These are phyloP conservation scores for Diachasma alloeum DNA, from an alignment of 1,140 invertebrate genomes.

Conservation along the genomic window DNA sequence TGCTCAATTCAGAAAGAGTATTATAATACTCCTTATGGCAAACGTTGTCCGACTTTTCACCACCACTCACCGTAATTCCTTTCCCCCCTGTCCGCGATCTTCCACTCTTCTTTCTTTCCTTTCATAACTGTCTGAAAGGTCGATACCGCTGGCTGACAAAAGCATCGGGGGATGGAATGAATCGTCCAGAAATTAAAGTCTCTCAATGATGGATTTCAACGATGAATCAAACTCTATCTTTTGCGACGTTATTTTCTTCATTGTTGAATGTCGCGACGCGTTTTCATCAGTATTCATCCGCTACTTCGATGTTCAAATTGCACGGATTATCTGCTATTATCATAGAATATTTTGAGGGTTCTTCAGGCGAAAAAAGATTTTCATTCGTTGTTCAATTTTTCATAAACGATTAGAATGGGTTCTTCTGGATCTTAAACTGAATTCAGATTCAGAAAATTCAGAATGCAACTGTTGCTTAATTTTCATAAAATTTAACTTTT, in stretches of 20 bases:
- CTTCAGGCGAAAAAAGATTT: too few species aligned
- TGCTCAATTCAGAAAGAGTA: neutral
- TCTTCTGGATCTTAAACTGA: too few species aligned
- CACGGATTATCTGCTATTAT: neutral
- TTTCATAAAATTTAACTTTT: too few species aligned
- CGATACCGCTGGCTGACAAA: neutral
- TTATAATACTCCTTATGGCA: neutral
- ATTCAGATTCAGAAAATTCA: too few species aligned
- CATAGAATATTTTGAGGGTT: neutral
- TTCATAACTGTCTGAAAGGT: conserved; percentile 1
- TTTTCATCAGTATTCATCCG: neutral
- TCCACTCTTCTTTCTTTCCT: neutral
- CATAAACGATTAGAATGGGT: too few species aligned
- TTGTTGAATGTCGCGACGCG: neutral
- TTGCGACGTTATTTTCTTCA: neutral
- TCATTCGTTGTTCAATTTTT: too few species aligned
- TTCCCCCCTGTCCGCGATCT: neutral
- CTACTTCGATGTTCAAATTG: neutral
- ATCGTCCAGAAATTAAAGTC: conserved; percentile 8
- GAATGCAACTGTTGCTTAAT: too few species aligned
- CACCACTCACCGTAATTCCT: conserved; percentile 1
- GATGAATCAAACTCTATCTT: neutral
- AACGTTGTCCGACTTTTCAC: conserved; percentile 5
- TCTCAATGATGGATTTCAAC: conserved; percentile 1
- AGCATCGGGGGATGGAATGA: neutral